phyloP scores from a whole-genome alignment of 2,113 vertebrate genomes.

The Oceanites oceanicus region DNA sequence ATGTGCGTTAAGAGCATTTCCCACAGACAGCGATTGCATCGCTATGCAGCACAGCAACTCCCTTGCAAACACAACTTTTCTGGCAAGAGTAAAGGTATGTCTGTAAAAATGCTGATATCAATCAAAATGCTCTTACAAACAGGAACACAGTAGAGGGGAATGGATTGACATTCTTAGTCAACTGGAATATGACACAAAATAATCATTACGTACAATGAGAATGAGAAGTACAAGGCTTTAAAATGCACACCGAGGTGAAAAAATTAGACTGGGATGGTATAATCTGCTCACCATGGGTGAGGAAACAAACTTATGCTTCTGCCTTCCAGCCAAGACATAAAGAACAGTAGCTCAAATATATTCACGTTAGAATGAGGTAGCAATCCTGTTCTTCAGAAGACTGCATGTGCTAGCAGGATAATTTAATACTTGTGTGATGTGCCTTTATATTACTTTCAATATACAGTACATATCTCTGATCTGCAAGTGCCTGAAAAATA shows the following conservation, averaged over 20 bases:
- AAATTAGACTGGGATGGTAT: neutral
- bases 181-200: neutral
- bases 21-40: neutral
- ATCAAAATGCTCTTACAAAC: neutral
- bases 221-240: neutral
- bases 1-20: neutral
- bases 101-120: neutral
- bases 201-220: neutral
- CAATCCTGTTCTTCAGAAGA: neutral
- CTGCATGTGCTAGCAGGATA: neutral
- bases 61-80: neutral
- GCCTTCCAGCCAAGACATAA: neutral
- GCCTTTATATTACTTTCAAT: conserved; percentile 29
- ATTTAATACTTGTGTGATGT: conserved; percentile 34
- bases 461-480: neutral
- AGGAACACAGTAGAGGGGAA: neutral
- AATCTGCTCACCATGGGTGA: neutral
- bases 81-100: neutral
- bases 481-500: neutral
- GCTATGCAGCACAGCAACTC: neutral
- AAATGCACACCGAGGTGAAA: neutral
- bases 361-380: neutral
- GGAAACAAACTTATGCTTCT: neutral
- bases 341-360: neutral
- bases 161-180: neutral